Evolutionary conservation across 2,113 vertebrate genomes (phyloP).

Genomic region (Tretioscincus oriximinensis): DNA sequence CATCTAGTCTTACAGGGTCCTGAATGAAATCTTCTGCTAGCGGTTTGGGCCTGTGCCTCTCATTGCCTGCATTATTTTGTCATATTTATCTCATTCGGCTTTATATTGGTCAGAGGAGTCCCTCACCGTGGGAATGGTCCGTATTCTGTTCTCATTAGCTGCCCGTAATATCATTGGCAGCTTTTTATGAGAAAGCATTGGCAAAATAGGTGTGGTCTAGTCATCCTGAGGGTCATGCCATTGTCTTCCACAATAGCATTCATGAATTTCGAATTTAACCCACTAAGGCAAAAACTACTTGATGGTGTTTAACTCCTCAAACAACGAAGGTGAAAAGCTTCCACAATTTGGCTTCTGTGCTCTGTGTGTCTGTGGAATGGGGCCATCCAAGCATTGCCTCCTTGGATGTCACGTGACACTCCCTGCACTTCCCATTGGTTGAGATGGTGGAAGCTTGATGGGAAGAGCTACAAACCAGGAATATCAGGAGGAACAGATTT

Average conservation of each 20-base stretch:
- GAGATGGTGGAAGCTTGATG: too few species aligned
- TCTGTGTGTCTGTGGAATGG: background rate
- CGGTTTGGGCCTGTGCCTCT: slow-evolving; percentile 48
- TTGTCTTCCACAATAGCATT: slow-evolving; percentile 74
- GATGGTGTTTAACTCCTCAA: background rate
- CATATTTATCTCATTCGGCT: slow-evolving; percentile 11
- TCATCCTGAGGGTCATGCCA: slow-evolving; percentile 40
- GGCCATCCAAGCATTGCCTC: too few species aligned
- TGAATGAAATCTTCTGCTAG: slow-evolving; percentile 59
- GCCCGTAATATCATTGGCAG: background rate
- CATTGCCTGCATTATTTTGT: slow-evolving; percentile 49
- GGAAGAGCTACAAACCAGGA: too few species aligned
- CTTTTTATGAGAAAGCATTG: background rate
- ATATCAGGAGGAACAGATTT: too few species aligned
- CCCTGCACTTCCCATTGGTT: too few species aligned
- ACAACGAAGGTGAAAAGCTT: slow-evolving; percentile 46
- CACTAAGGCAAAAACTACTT: slow-evolving; percentile 52
- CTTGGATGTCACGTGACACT: too few species aligned
- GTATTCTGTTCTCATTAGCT: slow-evolving; percentile 47
- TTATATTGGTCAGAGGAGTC: background rate
- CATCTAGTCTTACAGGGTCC: too few species aligned
- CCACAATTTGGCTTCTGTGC: slow-evolving; percentile 26
- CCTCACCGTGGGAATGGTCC: slow-evolving; percentile 46
- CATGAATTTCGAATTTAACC: slow-evolving; percentile 76
- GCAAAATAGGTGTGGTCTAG: background rate